phyloP scores from a whole-genome alignment of 2,113 vertebrate genomes.

The Toxotes jaculatrix region DNA sequence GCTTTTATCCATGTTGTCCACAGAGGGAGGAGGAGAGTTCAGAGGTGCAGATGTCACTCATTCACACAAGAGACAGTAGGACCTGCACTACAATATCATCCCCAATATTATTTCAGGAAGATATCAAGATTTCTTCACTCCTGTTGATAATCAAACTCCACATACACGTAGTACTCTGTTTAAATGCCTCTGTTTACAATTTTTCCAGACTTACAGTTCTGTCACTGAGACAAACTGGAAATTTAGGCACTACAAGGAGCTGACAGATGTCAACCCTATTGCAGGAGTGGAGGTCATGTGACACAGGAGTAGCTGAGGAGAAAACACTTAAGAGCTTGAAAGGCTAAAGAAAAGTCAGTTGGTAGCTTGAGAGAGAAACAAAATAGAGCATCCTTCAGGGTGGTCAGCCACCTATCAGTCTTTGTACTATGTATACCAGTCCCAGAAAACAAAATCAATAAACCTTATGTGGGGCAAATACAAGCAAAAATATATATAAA shows the following conservation, averaged over 20 bases:
- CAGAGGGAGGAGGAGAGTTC: not conserved
- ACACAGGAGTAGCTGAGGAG: not conserved
- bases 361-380: no score
- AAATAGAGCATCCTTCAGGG: no score
- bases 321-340: conserved; percentile 12
- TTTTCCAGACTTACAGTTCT: not conserved
- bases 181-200: not conserved
- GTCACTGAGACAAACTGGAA: not conserved
- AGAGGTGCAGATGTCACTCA: not conserved
- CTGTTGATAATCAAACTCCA: not conserved
- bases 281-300: conserved; percentile 3
- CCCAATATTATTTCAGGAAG: not conserved
- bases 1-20: conserved; percentile 4
- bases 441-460: no score
- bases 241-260: not conserved
- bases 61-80: not conserved
- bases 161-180: not conserved
- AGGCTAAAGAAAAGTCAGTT: not conserved
- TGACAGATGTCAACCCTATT: not conserved
- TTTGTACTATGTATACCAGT: no score
- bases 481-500: no score
- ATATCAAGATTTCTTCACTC: not conserved
- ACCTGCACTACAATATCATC: not conserved
- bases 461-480: no score
- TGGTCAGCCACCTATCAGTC: no score